Base-by-base conservation (phyloP, 2,888 invertebrate species). In the Colostygia pectinataria region DNA sequence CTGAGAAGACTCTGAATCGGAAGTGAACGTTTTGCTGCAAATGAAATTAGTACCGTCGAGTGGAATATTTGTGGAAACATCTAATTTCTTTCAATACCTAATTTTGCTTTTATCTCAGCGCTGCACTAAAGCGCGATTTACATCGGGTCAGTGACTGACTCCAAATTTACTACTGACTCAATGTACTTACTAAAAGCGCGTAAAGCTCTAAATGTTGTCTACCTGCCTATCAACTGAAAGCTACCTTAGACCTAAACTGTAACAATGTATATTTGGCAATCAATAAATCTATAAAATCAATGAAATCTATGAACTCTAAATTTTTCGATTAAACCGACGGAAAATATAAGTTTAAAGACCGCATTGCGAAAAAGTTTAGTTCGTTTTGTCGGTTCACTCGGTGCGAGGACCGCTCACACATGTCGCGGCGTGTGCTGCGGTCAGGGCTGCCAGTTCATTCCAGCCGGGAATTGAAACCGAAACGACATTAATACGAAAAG, bases 311-410 rank as follows among this genome's bases (percentile, higher is more conserved):
- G n/a, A n/a, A n/a, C n/a, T n/a, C n/a, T 66, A 69, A 76, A 71
- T 66, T 65, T 65, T 68, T 73, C 65, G 71, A 77, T 77, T 72
- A 71, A 60, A 70, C 65, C 59, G 59, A 64, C 65, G 68, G 74
- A 77, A 78, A 78, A 72, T 51, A 66, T 71, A 73, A 78, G 78
- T 80, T 82, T 78, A 80, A 79, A 79, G 77, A 80, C 82, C 77
- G 87, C 83, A 85, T 74, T 82, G 84, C 80, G 84, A 83, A 82
- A 85, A 83, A 83, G 68, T 84, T 86, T 80, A 77, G 67, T 68
- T 71, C 77, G 71, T 78, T 80, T 80, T 77, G 72, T 67, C 63
- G 67, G 63, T 61, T 63, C 57, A 58, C 57, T 62, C 64, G 68
- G 73, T 71, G 73, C 51, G 55, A 46, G 43, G 47, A 38, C 71